A percentile compares a stretch with the other conserved stretches of the same genome.
These are phyloP conservation scores for Cataglyphis livida DNA, from an alignment of 2,888 invertebrate genomes.

Conservation along the genomic window DNA sequence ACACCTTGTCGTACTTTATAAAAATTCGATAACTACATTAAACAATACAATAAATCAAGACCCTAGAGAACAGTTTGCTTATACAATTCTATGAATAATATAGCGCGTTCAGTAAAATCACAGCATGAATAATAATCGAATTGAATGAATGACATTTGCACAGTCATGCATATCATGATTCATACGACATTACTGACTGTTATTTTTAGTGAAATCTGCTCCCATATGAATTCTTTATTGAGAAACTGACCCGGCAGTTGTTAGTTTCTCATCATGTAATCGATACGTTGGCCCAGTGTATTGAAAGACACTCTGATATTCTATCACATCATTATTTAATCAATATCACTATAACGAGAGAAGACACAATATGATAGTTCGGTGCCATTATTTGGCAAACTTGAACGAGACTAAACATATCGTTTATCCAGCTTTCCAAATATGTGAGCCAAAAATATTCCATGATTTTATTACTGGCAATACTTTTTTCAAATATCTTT, in stretches of 20 bases:
- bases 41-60: neutral
- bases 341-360: conserved; percentile 4
- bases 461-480: neutral
- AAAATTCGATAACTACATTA: conserved; percentile 17
- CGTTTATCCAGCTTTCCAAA: neutral
- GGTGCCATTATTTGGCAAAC: neutral
- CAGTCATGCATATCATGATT: neutral
- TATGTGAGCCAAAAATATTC: neutral
- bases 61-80: conserved; percentile 8
- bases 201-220: neutral
- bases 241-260: neutral
- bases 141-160: neutral
- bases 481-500: neutral
- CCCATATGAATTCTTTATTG: conserved; percentile 23
- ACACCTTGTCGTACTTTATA: neutral
- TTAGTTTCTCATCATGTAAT: conserved; percentile 15
- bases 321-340: conserved; percentile 16
- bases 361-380: conserved; percentile 6
- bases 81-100: conserved; percentile 26
- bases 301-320: conserved; percentile 18
- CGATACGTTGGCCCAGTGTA: neutral
- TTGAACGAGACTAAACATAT: neutral
- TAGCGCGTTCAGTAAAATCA: conserved; percentile 6
- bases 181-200: conserved; percentile 20
- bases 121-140: neutral